Evolutionary conservation across 2,113 vertebrate species (phyloP).

Genomic region (Neolamprologus brichardi): DNA sequence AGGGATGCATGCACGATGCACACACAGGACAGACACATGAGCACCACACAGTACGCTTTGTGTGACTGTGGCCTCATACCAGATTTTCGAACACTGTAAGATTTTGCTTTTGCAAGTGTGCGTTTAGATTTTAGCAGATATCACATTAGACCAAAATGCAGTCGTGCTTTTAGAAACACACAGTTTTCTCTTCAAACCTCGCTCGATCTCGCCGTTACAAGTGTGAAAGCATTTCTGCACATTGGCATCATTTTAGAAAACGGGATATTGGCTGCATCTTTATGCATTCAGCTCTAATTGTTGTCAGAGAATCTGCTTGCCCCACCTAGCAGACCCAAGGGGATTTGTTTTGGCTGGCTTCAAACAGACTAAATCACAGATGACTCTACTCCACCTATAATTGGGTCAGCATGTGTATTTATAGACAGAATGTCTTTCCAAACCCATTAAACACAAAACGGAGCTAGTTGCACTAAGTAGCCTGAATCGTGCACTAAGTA

Average conservation of each 20-base stretch:
- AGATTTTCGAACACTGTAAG: neutral
- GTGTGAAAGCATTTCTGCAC: neutral
- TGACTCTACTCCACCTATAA: conserved; percentile 57
- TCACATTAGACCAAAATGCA: neutral
- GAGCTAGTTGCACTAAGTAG: conserved; percentile 16
- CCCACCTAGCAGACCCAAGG: conserved; percentile 17
- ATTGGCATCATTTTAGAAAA: neutral
- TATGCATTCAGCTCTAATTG: conserved; percentile 24
- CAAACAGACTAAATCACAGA: conserved; percentile 48
- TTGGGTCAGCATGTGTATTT: conserved; percentile 61
- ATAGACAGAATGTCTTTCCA: conserved; percentile 34
- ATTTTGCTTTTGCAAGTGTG: neutral
- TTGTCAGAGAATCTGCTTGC: conserved; percentile 17
- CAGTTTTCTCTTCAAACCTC: neutral
- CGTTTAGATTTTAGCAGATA: neutral
- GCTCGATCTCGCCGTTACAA: neutral
- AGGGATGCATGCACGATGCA: neutral
- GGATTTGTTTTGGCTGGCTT: conserved; percentile 25
- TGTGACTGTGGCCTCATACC: neutral
- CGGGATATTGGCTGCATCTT: neutral
- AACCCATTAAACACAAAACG: conserved; percentile 19
- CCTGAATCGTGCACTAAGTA: neutral
- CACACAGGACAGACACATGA: neutral
- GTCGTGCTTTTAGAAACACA: neutral
- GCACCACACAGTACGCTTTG: neutral